Percentiles rank a stretch among this genome's conserved stretches.
These are phyloP conservation scores for Hyaena hyaena DNA, from an alignment of 2,113 vertebrate species.

Conservation along the genomic window DNA sequence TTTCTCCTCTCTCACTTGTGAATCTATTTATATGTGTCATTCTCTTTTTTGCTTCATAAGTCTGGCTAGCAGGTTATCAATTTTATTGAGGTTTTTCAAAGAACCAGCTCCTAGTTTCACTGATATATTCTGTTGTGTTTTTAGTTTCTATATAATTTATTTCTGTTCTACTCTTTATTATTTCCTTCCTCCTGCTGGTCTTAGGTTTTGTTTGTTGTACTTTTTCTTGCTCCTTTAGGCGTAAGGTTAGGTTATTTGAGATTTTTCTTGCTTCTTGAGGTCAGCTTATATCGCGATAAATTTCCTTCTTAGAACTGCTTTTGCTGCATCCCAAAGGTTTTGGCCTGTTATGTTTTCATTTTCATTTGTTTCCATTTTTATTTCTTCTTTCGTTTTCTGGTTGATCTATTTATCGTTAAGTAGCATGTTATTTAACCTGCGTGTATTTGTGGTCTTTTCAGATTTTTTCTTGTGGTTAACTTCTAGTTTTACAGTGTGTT, in stretches of 20 bases:
- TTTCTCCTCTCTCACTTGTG: neutral
- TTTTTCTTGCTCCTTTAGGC: neutral
- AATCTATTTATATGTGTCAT: neutral
- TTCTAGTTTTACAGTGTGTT: neutral
- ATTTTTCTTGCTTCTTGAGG: neutral
- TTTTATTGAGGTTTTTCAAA: neutral
- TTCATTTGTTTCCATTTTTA: neutral
- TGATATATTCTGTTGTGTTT: neutral
- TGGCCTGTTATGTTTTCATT: neutral
- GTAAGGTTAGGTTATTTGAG: neutral
- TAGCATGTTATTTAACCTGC: neutral
- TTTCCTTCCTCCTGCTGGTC: neutral
- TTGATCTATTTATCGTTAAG: neutral
- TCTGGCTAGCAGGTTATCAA: neutral
- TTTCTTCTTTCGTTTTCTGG: neutral
- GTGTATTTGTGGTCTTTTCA: neutral
- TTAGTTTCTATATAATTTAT: neutral
- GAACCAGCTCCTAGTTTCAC: neutral
- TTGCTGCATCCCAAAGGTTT: neutral
- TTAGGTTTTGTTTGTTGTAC: neutral
- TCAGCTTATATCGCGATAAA: neutral
- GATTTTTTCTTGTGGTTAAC: neutral
- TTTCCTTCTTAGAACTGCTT: neutral
- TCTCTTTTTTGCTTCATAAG: neutral
- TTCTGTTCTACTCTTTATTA: neutral